Evolutionary conservation across 1,140 invertebrate genomes (phyloP), one percentile per base, ranked within the genome.

Genomic region (Coenobita brevimanus): DNA sequence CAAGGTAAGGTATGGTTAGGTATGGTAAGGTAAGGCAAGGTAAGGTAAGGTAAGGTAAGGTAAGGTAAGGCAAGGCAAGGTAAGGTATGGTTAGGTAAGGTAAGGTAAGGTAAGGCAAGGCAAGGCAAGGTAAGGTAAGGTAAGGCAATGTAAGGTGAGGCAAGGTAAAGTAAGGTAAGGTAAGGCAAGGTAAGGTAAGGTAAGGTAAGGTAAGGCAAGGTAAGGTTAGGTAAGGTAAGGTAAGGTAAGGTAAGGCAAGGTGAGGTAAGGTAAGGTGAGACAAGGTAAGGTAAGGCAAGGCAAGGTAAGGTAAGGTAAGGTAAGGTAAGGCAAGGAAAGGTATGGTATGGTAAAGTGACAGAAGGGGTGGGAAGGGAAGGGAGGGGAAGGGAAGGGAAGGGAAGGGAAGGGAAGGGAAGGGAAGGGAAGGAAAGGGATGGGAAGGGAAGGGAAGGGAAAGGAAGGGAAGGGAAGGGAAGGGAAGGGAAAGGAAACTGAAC

Each of bases 381-480:
- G 27, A 4, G 27, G 57, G 17, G 21, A 4, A 62, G 21, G 21
- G 21, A 57, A 13, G 54, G n/a, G n/a, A 57, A 57, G 10, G n/a
- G n/a, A 57, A n/a, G n/a, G n/a, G 54, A 57, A 57, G n/a, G n/a
- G 54, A 57, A 57, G n/a, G 54, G n/a, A 57, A 57, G n/a, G n/a
- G n/a, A 57, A 57, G 10, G 54, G 54, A 57, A 57, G n/a, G n/a
- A n/a, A n/a, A n/a, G n/a, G n/a, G n/a, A n/a, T n/a, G n/a, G n/a
- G n/a, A n/a, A n/a, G n/a, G n/a, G n/a, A n/a, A n/a, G n/a, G n/a
- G n/a, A n/a, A n/a, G n/a, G n/a, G n/a, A n/a, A n/a, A n/a, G n/a
- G n/a, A n/a, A n/a, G n/a, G n/a, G n/a, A n/a, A n/a, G n/a, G n/a
- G n/a, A n/a, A n/a, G n/a, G n/a, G n/a, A n/a, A n/a, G n/a, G n/a